Evolutionary conservation across 64 coral and sea anemone genomes (phyloP).

Genomic region (Porites lutea): DNA sequence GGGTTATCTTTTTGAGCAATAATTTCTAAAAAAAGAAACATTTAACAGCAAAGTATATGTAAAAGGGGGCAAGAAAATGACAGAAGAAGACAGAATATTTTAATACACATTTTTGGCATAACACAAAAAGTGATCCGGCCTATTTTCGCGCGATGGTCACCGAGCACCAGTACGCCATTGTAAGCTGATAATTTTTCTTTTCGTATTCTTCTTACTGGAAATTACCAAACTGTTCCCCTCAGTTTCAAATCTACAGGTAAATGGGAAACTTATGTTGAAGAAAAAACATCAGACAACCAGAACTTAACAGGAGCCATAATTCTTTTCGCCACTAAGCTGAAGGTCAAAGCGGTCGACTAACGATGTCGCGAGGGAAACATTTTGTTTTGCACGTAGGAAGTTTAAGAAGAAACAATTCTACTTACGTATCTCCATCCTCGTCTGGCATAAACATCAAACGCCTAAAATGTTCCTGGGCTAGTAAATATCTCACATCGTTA

Average conservation of each 20-base stretch:
- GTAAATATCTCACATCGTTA: constrained; percentile 78
- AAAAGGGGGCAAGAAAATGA: no score
- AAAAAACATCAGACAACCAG: neutral
- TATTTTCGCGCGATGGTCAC: neutral
- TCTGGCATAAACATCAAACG: constrained; percentile 63
- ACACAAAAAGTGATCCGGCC: neutral
- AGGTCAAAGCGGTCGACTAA: neutral
- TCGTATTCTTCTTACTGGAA: neutral
- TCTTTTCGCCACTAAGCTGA: neutral
- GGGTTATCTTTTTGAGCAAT: no score
- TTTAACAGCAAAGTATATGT: no score
- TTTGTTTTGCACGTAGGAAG: neutral
- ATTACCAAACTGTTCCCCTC: neutral
- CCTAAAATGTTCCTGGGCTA: constrained; percentile 72
- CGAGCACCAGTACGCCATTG: neutral
- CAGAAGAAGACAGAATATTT: neutral
- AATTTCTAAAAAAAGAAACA: no score
- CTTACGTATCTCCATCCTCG: constrained; percentile 97
- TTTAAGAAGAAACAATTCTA: neutral
- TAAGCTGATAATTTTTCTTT: neutral
- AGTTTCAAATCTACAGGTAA: neutral
- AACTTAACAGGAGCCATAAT: neutral
- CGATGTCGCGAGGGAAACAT: neutral
- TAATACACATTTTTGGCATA: neutral
- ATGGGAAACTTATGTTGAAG: neutral